phyloP scores from a whole-genome alignment of 1,140 invertebrate genomes.

The Lycorma delicatula region DNA sequence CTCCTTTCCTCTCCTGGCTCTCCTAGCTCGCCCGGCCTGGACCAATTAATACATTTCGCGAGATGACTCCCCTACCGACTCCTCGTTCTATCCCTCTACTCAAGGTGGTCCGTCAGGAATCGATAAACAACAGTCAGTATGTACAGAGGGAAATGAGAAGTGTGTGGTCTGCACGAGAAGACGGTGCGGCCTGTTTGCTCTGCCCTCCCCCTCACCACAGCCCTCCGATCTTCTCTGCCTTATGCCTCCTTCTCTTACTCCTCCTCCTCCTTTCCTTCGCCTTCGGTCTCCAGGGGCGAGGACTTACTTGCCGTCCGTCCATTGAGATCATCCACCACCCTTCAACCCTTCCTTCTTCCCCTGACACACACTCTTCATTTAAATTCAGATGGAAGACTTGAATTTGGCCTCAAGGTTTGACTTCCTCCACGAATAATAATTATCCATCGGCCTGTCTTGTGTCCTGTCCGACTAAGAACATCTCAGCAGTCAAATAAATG shows the following conservation, averaged over 20 bases:
- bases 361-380: constrained; percentile 5
- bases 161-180: constrained; percentile 18
- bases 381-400: constrained; percentile 11
- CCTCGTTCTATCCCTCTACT: constrained; percentile 10
- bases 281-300: neutral
- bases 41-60: constrained; percentile 30
- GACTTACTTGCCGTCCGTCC: constrained; percentile 6
- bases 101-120: constrained; percentile 28
- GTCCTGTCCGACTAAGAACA: constrained; percentile 1
- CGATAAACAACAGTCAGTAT: constrained; percentile 25
- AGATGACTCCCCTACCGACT: constrained; percentile 22
- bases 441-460: neutral
- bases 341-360: neutral
- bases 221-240: neutral
- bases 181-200: neutral
- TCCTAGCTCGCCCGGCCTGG: constrained; percentile 15
- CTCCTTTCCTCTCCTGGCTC: constrained; percentile 4
- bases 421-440: constrained; percentile 6
- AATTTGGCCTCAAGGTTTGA: constrained; percentile 7
- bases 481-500: too few relatives aligned
- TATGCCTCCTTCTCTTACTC: constrained; percentile 9
- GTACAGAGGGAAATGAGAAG: constrained; percentile 22
- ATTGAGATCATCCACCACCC: neutral
- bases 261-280: neutral
- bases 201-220: constrained; percentile 6